phyloP scores from a whole-genome alignment of 2,888 invertebrate genomes.

The Graphium colonna region DNA sequence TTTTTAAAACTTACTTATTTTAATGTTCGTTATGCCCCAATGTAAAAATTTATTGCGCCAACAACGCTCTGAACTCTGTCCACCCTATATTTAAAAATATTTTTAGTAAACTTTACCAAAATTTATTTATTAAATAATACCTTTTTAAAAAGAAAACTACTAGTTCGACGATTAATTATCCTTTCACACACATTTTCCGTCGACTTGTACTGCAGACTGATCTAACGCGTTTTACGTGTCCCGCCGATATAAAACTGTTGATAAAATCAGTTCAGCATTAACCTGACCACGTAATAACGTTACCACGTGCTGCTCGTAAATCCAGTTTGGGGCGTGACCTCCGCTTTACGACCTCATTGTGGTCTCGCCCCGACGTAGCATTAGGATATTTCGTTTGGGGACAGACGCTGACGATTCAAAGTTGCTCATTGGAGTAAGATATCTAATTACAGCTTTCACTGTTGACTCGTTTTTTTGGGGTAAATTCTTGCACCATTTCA shows the following conservation, averaged over 20 bases:
- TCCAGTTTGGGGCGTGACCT: slow-evolving; percentile 13
- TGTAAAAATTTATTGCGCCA: too few species aligned
- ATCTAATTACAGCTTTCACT: neutral
- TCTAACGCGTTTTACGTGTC: neutral
- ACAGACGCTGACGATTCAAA: neutral
- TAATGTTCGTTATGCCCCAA: too few species aligned
- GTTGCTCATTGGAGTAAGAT: neutral
- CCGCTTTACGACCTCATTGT: slow-evolving; percentile 11
- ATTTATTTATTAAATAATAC: too few species aligned
- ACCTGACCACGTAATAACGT: slow-evolving; percentile 9
- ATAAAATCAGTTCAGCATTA: slow-evolving; percentile 4
- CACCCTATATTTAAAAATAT: too few species aligned
- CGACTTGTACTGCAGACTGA: neutral
- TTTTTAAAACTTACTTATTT: too few species aligned
- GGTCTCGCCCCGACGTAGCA: slow-evolving; percentile 5
- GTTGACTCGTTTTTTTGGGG: too few species aligned
- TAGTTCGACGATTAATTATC: neutral
- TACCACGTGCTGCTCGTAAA: slow-evolving; percentile 14
- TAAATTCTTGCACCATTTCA: too few species aligned
- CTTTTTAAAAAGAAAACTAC: neutral
- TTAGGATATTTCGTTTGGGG: slow-evolving; percentile 10
- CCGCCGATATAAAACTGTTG: slow-evolving; percentile 2
- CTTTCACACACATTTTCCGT: neutral
- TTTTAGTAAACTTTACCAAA: too few species aligned
- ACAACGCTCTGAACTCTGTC: too few species aligned